These are phyloP conservation scores for Callopanchax toddi DNA, from an alignment of 2,113 vertebrate genomes.

Conservation along the genomic window DNA sequence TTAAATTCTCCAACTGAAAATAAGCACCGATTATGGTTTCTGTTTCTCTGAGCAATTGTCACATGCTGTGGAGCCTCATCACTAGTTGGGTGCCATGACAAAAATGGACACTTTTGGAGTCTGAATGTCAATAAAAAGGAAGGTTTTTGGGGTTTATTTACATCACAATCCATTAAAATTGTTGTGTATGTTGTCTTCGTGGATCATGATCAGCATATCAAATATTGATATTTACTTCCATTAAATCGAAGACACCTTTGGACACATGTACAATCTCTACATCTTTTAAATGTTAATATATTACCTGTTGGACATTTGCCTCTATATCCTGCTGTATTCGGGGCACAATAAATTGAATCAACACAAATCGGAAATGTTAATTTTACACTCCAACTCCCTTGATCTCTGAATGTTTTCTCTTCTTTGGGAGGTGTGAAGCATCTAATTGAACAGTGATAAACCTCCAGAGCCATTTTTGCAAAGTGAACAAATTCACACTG, in stretches of 20 bases:
- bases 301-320: not conserved
- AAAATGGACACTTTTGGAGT: slow-evolving; percentile 6
- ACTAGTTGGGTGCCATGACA: not conserved
- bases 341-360: not conserved
- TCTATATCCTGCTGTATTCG: not conserved
- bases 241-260: no score
- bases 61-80: not conserved
- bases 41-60: not conserved
- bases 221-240: not conserved
- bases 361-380: slow-evolving; percentile 10
- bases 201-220: no score
- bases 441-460: slow-evolving; percentile 42
- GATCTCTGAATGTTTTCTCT: slow-evolving; percentile 13
- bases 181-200: no score
- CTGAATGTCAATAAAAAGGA: not conserved
- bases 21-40: slow-evolving; percentile 16
- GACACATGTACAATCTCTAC: not conserved
- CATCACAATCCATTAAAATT: no score
- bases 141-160: no score
- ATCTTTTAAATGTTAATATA: not conserved
- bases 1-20: slow-evolving; percentile 27
- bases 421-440: slow-evolving; percentile 36
- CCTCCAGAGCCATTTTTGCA: slow-evolving; percentile 48
- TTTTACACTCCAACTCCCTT: not conserved
- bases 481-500: slow-evolving; percentile 54